Evolutionary conservation across 2,797 vertebrate species (phyloP).

Genomic region (Ptychobarbus kaznakovi): DNA sequence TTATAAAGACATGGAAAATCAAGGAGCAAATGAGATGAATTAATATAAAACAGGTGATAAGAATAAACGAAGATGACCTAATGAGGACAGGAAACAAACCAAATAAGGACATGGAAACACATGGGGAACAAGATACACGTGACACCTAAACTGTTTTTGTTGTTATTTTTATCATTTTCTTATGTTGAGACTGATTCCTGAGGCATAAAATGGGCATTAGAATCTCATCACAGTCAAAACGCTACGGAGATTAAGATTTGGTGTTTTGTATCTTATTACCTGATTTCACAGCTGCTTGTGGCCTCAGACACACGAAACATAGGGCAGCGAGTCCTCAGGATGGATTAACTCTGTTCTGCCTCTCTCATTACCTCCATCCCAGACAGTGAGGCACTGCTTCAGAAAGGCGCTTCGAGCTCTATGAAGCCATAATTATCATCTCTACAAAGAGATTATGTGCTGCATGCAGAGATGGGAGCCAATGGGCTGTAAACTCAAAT

Average conservation of each 20-base stretch:
- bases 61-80: too few relatives aligned
- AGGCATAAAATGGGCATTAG: background rate
- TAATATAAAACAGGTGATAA: too few relatives aligned
- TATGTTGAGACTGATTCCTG: background rate
- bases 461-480: slow-evolving; percentile 41
- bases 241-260: background rate
- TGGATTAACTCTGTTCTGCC: slow-evolving; percentile 40
- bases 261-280: slow-evolving; percentile 39
- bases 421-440: slow-evolving; percentile 45
- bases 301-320: slow-evolving; percentile 11
- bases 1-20: too few relatives aligned
- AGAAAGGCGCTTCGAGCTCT: slow-evolving; percentile 16
- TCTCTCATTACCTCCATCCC: slow-evolving; percentile 27
- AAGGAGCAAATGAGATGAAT: too few relatives aligned
- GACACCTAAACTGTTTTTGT: background rate
- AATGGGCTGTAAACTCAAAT: slow-evolving; percentile 50
- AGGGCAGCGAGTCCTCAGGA: slow-evolving; percentile 16
- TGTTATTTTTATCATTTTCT: slow-evolving; percentile 7
- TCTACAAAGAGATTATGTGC: slow-evolving; percentile 39
- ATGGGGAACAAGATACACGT: too few relatives aligned
- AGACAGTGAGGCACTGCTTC: slow-evolving; percentile 27
- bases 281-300: slow-evolving; percentile 30
- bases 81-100: too few relatives aligned
- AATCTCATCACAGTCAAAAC: slow-evolving; percentile 22
- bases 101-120: too few relatives aligned